Evolutionary conservation across 2,888 invertebrate genomes (phyloP).

Genomic region (Mythimna albipuncta): DNA sequence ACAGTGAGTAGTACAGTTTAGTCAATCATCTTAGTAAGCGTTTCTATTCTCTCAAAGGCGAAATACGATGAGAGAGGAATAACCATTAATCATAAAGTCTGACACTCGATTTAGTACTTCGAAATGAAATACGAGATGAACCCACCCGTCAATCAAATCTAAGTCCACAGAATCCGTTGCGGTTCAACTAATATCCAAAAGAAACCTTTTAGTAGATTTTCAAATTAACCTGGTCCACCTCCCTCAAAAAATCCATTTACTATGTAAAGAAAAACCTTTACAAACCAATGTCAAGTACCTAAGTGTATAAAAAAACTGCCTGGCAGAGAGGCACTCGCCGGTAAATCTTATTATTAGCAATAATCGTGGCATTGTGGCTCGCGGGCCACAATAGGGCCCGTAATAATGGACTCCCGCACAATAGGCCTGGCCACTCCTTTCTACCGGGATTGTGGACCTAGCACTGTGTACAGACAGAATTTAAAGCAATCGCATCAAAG

Average conservation of each 20-base stretch:
- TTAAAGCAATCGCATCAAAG: slow-evolving; percentile 61
- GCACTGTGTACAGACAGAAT: slow-evolving; percentile 57
- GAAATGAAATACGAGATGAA: slow-evolving; percentile 48
- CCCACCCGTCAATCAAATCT: slow-evolving; percentile 41
- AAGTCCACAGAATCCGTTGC: slow-evolving; percentile 12
- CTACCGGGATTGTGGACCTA: slow-evolving; percentile 55
- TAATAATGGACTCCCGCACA: slow-evolving; percentile 72
- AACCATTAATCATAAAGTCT: slow-evolving; percentile 34
- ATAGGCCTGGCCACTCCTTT: slow-evolving; percentile 68
- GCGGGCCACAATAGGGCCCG: slow-evolving; percentile 68
- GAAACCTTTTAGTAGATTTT: slow-evolving; percentile 41
- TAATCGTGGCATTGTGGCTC: slow-evolving; percentile 75
- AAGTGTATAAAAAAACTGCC: slow-evolving; percentile 49
- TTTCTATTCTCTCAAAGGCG: background rate
- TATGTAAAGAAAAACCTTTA: slow-evolving; percentile 60
- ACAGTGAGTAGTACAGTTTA: background rate
- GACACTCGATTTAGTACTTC: slow-evolving; percentile 38
- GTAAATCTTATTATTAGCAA: slow-evolving; percentile 76
- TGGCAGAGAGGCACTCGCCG: slow-evolving; percentile 51
- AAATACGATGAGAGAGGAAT: background rate
- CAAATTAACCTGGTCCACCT: slow-evolving; percentile 37
- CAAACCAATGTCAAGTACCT: slow-evolving; percentile 60
- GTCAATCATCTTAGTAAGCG: slow-evolving; percentile 14
- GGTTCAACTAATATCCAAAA: slow-evolving; percentile 15
- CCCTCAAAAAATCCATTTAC: slow-evolving; percentile 32